These are phyloP conservation scores for Nemoura dubitans DNA, from an alignment of 2,888 invertebrate genomes.

Conservation along the genomic window DNA sequence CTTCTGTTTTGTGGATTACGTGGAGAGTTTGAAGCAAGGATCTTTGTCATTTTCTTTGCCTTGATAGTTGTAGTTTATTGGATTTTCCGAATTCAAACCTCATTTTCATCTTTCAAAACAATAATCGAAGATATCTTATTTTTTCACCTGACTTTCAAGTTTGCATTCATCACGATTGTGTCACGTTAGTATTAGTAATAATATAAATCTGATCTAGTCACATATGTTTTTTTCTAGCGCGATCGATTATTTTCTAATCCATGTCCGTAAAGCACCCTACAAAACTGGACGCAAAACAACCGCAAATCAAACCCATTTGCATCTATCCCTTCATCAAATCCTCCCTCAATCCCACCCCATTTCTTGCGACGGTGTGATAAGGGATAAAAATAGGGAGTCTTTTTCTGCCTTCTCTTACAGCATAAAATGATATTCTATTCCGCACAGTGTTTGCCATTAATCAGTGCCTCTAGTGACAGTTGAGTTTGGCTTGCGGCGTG, in stretches of 20 bases:
- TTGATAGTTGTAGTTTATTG: too few species aligned
- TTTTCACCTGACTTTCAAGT: too few species aligned
- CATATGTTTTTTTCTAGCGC: not conserved
- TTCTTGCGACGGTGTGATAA: slow-evolving; percentile 29
- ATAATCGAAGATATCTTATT: too few species aligned
- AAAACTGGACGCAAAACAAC: slow-evolving; percentile 24
- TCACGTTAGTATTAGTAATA: too few species aligned
- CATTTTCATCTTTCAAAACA: too few species aligned
- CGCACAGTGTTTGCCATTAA: slow-evolving; percentile 45
- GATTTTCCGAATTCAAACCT: too few species aligned
- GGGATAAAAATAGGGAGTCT: slow-evolving; percentile 37
- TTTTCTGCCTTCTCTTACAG: slow-evolving; percentile 43
- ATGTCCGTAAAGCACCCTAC: slow-evolving; percentile 8
- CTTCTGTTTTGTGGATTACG: too few species aligned
- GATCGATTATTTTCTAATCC: not conserved
- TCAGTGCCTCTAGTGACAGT: slow-evolving; percentile 46
- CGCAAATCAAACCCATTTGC: slow-evolving; percentile 23
- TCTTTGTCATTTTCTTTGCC: too few species aligned
- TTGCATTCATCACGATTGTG: too few species aligned
- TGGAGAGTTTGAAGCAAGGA: too few species aligned
- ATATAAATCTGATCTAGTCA: too few species aligned
- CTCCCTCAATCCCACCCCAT: not conserved
- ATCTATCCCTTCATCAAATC: not conserved
- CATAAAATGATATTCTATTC: slow-evolving; percentile 47
- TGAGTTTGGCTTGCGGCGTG: not conserved